Base-by-base conservation (phyloP, 64 coral and sea anemone genomes). In the Cladopsammia gracilis region DNA sequence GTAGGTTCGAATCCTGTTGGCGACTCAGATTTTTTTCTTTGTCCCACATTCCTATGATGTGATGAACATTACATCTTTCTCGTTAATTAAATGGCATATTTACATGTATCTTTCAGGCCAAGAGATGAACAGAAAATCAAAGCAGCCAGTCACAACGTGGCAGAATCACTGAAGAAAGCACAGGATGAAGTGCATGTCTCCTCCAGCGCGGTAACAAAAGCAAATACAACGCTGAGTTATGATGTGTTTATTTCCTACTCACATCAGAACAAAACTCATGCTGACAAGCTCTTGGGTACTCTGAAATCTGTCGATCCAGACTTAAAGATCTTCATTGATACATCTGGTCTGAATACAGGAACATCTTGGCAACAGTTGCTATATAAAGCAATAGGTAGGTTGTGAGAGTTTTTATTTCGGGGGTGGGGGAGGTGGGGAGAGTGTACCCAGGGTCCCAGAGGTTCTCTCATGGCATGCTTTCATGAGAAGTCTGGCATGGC, bases 191-290 rank as follows among this genome's bases (percentile, higher is more conserved):
- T 34, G 34, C 34, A 34, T 75, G 51, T 77, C 0, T 44, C 74
- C 4, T 48, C 70, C 58, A 53, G 82, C 25, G 66, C 61, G 10
- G 45, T 19, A 16, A 60, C 53, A 22, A 22, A 51, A 64, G 20
- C 20, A 19, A 66, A 6, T 14, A 5, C 44, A 68, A 51, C 59
- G 23, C 22, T 54, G 23, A 54, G 48, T 19, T 96, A 99, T 56
- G 98, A 99, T 83, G 94, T 99, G 18, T 99, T 99, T 58, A 94
- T 99, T 68, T 99, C 98, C 14, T 99, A 99, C 42, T 96, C 91
- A 3, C 98, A 99, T 79, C 62, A 49, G 25, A 96, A 99, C 82
- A 91, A 85, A 25, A 47, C 47, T n/a, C 77, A 74, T 61, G 98
- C 98, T 13, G 53, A 87, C 7, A 73, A 92, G 65, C 52, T 96